These are phyloP conservation scores for Drosophila mayri DNA, from an alignment of 1,140 invertebrate species.

Conservation along the genomic window DNA sequence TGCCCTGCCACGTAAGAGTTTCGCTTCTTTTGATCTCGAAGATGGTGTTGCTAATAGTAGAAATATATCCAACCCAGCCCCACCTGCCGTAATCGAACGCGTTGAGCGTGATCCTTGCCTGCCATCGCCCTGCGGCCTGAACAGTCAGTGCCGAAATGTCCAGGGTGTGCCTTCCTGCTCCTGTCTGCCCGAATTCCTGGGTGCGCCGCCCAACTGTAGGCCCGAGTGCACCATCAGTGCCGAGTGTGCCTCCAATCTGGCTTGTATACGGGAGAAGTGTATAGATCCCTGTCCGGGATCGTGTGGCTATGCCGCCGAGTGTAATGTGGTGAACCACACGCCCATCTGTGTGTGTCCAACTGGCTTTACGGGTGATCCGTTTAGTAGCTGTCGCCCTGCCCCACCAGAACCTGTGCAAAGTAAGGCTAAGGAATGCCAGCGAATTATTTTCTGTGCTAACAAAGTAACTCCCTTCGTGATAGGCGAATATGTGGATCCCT, in stretches of 20 bases:
- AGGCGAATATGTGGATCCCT: constrained; percentile 90
- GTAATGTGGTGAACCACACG: constrained; percentile 93
- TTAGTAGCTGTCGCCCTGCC: constrained; percentile 88
- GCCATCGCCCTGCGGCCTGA: constrained; percentile 89
- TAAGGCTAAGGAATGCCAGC: constrained; percentile 86
- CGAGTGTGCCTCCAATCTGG: constrained; percentile 91
- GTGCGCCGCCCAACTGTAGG: constrained; percentile 90
- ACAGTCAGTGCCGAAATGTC: constrained; percentile 90
- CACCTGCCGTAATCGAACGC: constrained; percentile 84
- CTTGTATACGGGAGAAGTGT: constrained; percentile 93
- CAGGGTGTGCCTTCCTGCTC: constrained; percentile 92
- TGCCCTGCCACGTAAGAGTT: constrained; percentile 86
- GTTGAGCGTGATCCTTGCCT: constrained; percentile 89
- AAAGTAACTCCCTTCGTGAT: constrained; percentile 84
- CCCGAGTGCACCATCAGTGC: constrained; percentile 94
- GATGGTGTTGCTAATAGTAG: neutral
- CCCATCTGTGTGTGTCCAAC: constrained; percentile 92
- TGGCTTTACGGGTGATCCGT: constrained; percentile 93
- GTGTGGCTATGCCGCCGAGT: constrained; percentile 92
- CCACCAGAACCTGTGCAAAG: constrained; percentile 85
- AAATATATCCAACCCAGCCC: constrained; percentile 44
- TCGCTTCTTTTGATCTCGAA: neutral
- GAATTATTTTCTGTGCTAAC: constrained; percentile 41
- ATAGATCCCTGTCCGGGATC: constrained; percentile 93
- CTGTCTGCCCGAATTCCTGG: constrained; percentile 91